phyloP scores from a whole-genome alignment of 2,797 vertebrate genomes.

The Tauraco hartlaubi region DNA sequence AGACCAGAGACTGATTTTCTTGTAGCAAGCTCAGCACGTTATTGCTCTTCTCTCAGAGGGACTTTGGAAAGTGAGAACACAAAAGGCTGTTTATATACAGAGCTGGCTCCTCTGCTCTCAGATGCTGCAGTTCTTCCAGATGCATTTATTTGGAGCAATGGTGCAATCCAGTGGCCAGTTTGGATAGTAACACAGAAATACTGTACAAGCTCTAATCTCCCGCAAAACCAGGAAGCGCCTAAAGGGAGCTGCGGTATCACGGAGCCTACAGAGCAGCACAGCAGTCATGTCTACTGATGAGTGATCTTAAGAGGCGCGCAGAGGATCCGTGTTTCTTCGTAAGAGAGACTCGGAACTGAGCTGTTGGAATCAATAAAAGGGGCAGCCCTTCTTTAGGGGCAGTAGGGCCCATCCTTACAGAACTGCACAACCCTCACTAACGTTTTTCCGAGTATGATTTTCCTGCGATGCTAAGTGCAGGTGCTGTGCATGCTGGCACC shows the following conservation, averaged over 20 bases:
- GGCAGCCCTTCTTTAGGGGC: not conserved
- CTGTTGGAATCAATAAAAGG: not conserved
- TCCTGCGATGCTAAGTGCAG: not conserved
- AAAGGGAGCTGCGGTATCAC: not conserved
- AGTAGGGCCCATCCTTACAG: not conserved
- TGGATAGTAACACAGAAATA: not conserved
- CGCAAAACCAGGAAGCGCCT: not conserved
- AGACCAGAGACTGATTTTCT: not conserved
- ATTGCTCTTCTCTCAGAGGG: not conserved
- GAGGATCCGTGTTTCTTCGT: not conserved
- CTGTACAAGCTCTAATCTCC: not conserved
- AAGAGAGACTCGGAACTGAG: not conserved
- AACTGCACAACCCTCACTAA: not conserved
- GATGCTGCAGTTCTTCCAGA: not conserved
- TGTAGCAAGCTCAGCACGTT: not conserved
- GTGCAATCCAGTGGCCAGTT: constrained; percentile 55
- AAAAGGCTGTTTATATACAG: not conserved
- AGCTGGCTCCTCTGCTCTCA: not conserved
- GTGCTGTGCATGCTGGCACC: not conserved
- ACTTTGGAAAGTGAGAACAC: not conserved
- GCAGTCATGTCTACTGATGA: not conserved
- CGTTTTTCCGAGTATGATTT: not conserved
- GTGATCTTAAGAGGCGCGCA: not conserved
- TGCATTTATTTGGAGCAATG: constrained; percentile 31
- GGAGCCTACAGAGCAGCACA: not conserved